These are phyloP conservation scores for Probaryconus sp. DNA, from an alignment of 1,140 invertebrate species.

Conservation along the genomic window DNA sequence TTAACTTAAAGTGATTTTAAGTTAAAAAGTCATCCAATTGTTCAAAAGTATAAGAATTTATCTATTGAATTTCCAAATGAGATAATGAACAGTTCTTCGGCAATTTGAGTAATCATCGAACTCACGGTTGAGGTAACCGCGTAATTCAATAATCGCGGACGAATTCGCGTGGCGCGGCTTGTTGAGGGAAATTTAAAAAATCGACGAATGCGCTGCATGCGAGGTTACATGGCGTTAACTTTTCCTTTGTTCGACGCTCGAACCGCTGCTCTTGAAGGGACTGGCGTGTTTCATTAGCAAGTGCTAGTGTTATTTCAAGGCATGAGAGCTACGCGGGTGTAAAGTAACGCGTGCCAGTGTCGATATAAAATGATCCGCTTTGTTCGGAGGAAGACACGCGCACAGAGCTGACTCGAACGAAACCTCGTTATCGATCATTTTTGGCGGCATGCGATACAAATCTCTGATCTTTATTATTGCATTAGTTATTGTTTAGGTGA, in stretches of 20 bases:
- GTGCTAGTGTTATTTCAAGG: constrained; percentile 37
- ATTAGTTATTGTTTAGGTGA: constrained; percentile 37
- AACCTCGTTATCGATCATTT: too few species aligned
- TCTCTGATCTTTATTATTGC: not conserved
- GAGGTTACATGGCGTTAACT: constrained; percentile 27
- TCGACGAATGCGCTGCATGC: constrained; percentile 14
- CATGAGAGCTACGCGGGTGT: constrained; percentile 34
- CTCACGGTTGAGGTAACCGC: not conserved
- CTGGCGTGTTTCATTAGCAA: constrained; percentile 37
- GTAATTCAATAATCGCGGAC: constrained; percentile 2
- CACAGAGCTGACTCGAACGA: not conserved
- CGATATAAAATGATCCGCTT: constrained; percentile 38
- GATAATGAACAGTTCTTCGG: too few species aligned
- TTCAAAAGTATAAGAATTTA: too few species aligned
- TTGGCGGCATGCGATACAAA: constrained; percentile 27
- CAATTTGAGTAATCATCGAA: not conserved
- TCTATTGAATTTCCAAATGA: too few species aligned
- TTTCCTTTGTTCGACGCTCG: constrained; percentile 46
- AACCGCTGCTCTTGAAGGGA: constrained; percentile 30
- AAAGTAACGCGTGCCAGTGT: constrained; percentile 41
- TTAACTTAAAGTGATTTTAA: too few species aligned
- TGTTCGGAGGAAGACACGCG: constrained; percentile 36
- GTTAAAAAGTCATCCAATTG: too few species aligned
- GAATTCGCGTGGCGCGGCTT: constrained; percentile 1
- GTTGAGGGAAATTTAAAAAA: constrained; percentile 40